phyloP scores from a whole-genome alignment of 2,888 invertebrate genomes.

The Doris montereyensis region DNA sequence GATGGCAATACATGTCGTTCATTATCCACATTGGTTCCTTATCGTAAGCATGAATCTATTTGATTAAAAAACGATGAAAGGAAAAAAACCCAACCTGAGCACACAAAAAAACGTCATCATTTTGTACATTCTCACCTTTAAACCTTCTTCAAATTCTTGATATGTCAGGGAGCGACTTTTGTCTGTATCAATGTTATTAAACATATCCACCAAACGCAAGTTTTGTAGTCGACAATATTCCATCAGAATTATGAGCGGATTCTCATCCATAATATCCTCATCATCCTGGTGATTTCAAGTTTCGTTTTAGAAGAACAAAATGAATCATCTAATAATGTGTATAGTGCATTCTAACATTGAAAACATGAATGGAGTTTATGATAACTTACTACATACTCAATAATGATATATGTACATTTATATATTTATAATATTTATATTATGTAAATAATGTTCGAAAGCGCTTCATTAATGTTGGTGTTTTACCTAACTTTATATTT shows the following conservation, averaged over 20 bases:
- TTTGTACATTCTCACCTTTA: slow-evolving; percentile 45
- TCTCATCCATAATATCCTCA: slow-evolving; percentile 30
- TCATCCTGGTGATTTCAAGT: slow-evolving; percentile 5
- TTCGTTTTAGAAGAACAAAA: neutral
- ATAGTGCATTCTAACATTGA: no score
- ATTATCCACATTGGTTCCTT: neutral
- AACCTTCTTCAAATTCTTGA: slow-evolving; percentile 46
- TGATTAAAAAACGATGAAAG: neutral
- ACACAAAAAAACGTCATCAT: neutral
- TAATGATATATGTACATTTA: no score
- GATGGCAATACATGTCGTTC: no score
- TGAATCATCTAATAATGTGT: no score
- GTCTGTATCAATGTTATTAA: slow-evolving; percentile 47
- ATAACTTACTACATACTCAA: no score
- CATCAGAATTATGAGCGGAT: slow-evolving; percentile 47
- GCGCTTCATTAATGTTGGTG: no score
- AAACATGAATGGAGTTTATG: no score
- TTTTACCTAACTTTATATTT: no score
- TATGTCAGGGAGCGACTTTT: slow-evolving; percentile 45
- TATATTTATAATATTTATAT: no score
- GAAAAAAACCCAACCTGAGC: neutral
- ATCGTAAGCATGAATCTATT: neutral
- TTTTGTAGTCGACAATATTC: slow-evolving; percentile 48
- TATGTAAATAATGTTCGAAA: no score
- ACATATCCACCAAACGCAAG: slow-evolving; percentile 50